Evolutionary conservation across 1,140 invertebrate genomes (phyloP).

Genomic region (Brachionus calyciflorus): DNA sequence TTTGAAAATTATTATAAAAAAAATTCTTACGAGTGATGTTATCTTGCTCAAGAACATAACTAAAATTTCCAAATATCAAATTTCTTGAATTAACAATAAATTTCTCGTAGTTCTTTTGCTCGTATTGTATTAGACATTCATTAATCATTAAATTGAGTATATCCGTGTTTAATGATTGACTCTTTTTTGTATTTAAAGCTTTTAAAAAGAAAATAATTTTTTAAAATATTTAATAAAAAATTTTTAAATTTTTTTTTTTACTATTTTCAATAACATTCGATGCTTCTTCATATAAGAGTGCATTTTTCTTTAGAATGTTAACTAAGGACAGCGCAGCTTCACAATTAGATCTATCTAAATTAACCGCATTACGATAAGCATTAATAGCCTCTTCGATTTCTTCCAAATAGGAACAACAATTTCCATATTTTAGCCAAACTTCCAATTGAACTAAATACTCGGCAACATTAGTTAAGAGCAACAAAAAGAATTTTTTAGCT

Average conservation of each 20-base stretch:
- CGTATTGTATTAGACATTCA: conserved; percentile 13
- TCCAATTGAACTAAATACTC: conserved; percentile 39
- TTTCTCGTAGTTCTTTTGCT: conserved; percentile 12
- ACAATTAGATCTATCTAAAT: conserved; percentile 7
- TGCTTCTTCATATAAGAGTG: conserved; percentile 14
- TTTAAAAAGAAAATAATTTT: neutral
- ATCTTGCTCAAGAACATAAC: neutral
- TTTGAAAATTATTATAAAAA: neutral
- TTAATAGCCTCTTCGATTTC: conserved; percentile 43
- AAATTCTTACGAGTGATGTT: conserved; percentile 9
- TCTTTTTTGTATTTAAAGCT: conserved; percentile 13
- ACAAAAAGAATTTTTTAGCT: conserved; percentile 14
- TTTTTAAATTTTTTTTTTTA: neutral
- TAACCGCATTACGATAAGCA: conserved; percentile 35
- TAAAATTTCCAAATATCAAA: conserved; percentile 28
- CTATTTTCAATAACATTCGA: conserved; percentile 28
- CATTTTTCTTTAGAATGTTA: conserved; percentile 39
- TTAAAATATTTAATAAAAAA: neutral
- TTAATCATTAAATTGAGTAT: conserved; percentile 17
- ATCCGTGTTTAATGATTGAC: neutral
- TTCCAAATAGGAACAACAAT: conserved; percentile 8
- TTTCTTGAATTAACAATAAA: conserved; percentile 29
- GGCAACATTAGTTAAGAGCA: neutral
- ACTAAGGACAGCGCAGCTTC: conserved; percentile 25
- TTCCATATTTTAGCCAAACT: conserved; percentile 42